Conservation (phyloP, 2,113 vertebrate genomes). For the Ptilonorhynchus violaceus region DNA sequence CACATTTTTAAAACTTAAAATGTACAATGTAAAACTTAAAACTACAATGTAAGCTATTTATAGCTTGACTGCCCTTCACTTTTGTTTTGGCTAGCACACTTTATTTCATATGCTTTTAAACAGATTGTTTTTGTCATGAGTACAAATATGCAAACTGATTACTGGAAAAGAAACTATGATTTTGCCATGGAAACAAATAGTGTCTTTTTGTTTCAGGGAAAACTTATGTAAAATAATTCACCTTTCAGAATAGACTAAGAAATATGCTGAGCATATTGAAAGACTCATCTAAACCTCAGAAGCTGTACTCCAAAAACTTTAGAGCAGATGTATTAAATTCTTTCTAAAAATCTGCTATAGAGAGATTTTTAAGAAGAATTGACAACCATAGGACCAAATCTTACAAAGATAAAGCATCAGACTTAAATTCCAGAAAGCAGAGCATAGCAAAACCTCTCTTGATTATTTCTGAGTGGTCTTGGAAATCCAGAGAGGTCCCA, state of each 20-base stretch:
- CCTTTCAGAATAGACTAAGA: background rate
- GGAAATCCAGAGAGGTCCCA: too few relatives aligned
- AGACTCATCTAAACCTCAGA: background rate
- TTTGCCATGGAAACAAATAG: conserved; percentile 8
- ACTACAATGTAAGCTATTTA: too few relatives aligned
- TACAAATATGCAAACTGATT: background rate
- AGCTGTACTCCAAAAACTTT: background rate
- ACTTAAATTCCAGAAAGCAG: background rate
- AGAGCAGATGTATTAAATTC: background rate
- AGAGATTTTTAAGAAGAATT: background rate
- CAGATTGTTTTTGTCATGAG: background rate
- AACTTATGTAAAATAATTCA: background rate
- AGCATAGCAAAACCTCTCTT: background rate
- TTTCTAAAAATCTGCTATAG: background rate
- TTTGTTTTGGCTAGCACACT: background rate
- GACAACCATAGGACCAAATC: background rate
- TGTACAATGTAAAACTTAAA: too few relatives aligned
- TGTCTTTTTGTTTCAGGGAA: background rate
- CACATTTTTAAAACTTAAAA: background rate
- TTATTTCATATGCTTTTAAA: background rate
- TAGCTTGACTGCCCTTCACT: too few relatives aligned
- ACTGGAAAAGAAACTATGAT: background rate
- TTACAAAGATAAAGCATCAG: background rate
- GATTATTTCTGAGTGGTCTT: background rate
- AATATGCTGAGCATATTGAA: background rate